Evolutionary conservation across 2,797 vertebrate species (phyloP).

Genomic region (Tinamus major): DNA sequence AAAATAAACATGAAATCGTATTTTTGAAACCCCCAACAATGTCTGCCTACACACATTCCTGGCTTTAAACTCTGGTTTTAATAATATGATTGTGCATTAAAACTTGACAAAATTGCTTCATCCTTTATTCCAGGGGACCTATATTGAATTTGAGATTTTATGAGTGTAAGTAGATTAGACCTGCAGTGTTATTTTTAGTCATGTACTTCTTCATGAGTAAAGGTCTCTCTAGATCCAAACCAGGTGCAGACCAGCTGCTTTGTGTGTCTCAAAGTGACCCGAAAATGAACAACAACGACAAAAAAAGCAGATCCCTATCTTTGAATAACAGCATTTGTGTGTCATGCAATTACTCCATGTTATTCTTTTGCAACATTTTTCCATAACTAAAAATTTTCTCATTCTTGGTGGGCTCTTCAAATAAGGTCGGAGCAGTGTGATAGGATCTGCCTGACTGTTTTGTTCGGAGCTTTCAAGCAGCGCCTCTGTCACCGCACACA

Average conservation of each 20-base stretch:
- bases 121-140: not conserved
- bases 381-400: not conserved
- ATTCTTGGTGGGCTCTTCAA: not conserved
- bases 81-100: slow-evolving; percentile 12
- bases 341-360: not conserved
- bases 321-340: not conserved
- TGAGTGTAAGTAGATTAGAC: slow-evolving; percentile 14
- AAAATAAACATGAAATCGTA: slow-evolving; percentile 21
- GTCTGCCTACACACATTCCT: not conserved
- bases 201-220: not conserved
- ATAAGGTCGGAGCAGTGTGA: not conserved
- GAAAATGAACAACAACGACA: not conserved
- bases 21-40: slow-evolving; percentile 4
- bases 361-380: not conserved
- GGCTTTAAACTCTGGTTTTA: not conserved
- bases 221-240: slow-evolving; percentile 18
- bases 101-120: slow-evolving; percentile 21
- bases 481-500: accelerated
- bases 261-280: slow-evolving; percentile 4
- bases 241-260: slow-evolving; percentile 58
- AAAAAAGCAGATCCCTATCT: slow-evolving; percentile 9
- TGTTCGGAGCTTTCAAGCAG: not conserved
- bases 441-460: not conserved
- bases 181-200: slow-evolving; percentile 25
- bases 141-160: not conserved